Evolutionary conservation across 2,113 vertebrate species (phyloP).

Genomic region (Oryctolagus cuniculus): mOryCun1.1 NC_091435.1:11056501-11057000

Average conservation of each 20-base stretch:
- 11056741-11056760: neutral
- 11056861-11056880: neutral
- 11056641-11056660: neutral
- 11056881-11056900: neutral
- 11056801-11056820: neutral
- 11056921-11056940: neutral
- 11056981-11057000: neutral
- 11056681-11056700: neutral
- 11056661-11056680: neutral
- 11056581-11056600: neutral
- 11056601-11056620: fast-evolving
- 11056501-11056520: neutral
- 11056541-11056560: neutral
- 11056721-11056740: neutral
- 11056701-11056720: neutral
- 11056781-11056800: neutral
- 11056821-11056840: neutral
- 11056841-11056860: neutral
- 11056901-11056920: neutral
- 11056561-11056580: fast-evolving
- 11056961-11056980: neutral
- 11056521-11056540: neutral
- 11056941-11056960: neutral
- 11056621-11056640: neutral
- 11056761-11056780: neutral